Evolutionary conservation across 2,113 vertebrate genomes (phyloP).

Genomic region (Chlamydotis undulata): DNA sequence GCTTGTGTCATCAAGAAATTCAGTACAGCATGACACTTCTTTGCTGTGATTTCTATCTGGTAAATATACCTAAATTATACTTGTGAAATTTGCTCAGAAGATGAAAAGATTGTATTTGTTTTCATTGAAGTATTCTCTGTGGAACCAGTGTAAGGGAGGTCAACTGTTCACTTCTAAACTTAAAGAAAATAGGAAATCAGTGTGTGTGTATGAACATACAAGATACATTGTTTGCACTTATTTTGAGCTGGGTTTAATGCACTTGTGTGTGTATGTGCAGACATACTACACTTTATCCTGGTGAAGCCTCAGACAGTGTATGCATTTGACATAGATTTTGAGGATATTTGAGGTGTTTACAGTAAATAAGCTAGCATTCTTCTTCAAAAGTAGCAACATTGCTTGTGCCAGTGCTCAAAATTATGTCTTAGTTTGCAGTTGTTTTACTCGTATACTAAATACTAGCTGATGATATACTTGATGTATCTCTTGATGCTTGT

Average conservation of each 20-base stretch:
- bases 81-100: background rate
- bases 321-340: background rate
- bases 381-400: background rate
- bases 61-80: background rate
- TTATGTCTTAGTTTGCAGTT: background rate
- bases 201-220: background rate
- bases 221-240: background rate
- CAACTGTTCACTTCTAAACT: background rate
- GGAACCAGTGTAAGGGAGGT: background rate
- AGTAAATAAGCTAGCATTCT: background rate
- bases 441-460: background rate
- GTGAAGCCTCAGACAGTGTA: background rate
- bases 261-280: background rate
- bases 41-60: fast-evolving
- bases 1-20: background rate
- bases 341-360: background rate
- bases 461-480: background rate
- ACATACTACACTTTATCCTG: fast-evolving
- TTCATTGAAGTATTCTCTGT: background rate
- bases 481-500: background rate
- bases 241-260: background rate
- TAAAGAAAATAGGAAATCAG: background rate
- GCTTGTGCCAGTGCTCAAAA: background rate
- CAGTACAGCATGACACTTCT: background rate
- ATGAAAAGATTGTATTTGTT: background rate